Evolutionary conservation across 2,797 vertebrate species (phyloP).

Genomic region (Lacerta viridis): DNA sequence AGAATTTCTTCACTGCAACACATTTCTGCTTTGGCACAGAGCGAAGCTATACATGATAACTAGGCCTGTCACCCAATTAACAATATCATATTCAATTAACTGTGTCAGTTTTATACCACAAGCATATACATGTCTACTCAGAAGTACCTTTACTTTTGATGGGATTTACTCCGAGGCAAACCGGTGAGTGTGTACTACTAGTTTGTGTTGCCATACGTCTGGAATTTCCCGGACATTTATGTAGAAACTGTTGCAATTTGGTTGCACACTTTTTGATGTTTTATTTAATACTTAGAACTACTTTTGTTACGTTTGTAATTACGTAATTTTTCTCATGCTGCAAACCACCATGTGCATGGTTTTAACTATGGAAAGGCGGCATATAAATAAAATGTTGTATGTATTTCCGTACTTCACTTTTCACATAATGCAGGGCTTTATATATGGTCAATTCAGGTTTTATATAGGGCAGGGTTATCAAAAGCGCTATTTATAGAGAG

Average conservation of each 20-base stretch:
- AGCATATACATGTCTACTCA: neutral
- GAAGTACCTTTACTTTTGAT: neutral
- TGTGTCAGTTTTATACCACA: neutral
- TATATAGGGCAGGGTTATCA: slow-evolving; percentile 53
- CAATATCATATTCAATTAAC: neutral
- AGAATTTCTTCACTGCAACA: neutral
- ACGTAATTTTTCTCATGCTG: too few species aligned
- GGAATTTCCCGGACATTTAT: too few species aligned
- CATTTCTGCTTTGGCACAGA: neutral
- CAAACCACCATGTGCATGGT: too few species aligned
- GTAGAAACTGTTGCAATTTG: too few species aligned
- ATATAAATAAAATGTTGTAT: too few species aligned
- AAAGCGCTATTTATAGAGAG: slow-evolving; percentile 61
- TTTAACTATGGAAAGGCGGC: too few species aligned
- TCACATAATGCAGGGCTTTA: slow-evolving; percentile 45
- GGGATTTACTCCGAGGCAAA: too few species aligned
- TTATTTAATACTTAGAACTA: too few species aligned
- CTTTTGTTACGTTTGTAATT: too few species aligned
- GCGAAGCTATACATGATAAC: neutral
- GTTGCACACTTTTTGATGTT: too few species aligned
- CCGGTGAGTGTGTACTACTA: too few species aligned
- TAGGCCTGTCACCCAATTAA: neutral
- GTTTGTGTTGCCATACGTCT: too few species aligned
- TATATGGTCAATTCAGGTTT: slow-evolving; percentile 54
- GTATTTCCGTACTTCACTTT: slow-evolving; percentile 2